Conservation (phyloP, 1,140 invertebrate species). For the Hermatobates lingyangjiaoensis region DNA sequence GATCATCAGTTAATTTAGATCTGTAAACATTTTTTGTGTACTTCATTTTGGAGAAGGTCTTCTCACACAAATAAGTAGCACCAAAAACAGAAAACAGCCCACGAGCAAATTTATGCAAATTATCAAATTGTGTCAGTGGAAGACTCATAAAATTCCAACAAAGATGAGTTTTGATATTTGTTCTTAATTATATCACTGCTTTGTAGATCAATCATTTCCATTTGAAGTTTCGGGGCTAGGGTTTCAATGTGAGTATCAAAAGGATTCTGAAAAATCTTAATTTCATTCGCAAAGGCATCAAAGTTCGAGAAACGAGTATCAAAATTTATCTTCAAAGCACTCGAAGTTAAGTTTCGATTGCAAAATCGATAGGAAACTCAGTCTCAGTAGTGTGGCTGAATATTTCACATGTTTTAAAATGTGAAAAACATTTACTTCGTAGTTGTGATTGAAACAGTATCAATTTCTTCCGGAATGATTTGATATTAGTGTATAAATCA, state of each 20-base stretch:
- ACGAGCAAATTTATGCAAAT: slow-evolving; percentile 14
- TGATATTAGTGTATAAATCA: slow-evolving; percentile 13
- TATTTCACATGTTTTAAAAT: slow-evolving; percentile 13
- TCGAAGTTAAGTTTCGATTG: slow-evolving; percentile 17
- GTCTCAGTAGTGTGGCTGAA: slow-evolving; percentile 15
- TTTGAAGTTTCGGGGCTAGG: slow-evolving; percentile 16
- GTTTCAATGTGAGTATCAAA: slow-evolving; percentile 16
- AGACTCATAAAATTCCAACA: slow-evolving; percentile 12
- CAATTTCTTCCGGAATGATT: slow-evolving; percentile 14
- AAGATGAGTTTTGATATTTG: slow-evolving; percentile 13
- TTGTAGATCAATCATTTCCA: slow-evolving; percentile 18
- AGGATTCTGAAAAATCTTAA: slow-evolving; percentile 18
- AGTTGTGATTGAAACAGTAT: slow-evolving; percentile 11
- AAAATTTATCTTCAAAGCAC: slow-evolving; percentile 16
- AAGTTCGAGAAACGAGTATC: slow-evolving; percentile 15
- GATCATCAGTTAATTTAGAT: slow-evolving; percentile 13
- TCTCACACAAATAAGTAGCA: slow-evolving; percentile 14
- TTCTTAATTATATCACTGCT: slow-evolving; percentile 15
- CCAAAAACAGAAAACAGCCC: slow-evolving; percentile 9
- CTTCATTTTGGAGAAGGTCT: slow-evolving; percentile 15
- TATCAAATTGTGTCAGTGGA: slow-evolving; percentile 11
- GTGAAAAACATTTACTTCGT: slow-evolving; percentile 3
- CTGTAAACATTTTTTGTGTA: slow-evolving; percentile 15
- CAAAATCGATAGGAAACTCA: slow-evolving; percentile 16
- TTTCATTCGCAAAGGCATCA: slow-evolving; percentile 17